These are phyloP conservation scores for Triplophysa bombifrons DNA, from an alignment of 2,797 vertebrate genomes.

Conservation along the genomic window DNA sequence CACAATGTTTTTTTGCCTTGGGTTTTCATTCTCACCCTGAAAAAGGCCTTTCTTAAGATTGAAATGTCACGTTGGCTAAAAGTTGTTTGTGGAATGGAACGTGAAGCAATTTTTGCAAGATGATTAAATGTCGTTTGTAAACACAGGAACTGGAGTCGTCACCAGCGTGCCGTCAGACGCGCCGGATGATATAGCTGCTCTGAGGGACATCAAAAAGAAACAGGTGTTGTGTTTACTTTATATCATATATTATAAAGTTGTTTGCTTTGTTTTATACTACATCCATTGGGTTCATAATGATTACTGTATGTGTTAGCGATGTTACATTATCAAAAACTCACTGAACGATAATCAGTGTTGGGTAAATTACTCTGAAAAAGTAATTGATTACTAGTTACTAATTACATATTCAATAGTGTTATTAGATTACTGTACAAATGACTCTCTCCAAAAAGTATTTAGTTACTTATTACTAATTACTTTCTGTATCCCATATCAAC, in stretches of 20 bases:
- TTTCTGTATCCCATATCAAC: no score
- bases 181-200: slow-evolving; percentile 93
- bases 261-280: not conserved
- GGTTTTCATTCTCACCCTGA: slow-evolving; percentile 19
- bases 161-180: slow-evolving; percentile 96
- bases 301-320: no score
- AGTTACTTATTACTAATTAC: no score
- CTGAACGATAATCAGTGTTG: no score
- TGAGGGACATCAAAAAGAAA: slow-evolving; percentile 96
- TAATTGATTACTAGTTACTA: no score
- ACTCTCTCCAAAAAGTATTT: no score
- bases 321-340: no score
- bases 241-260: slow-evolving; percentile 3
- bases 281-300: not conserved
- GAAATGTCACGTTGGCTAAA: slow-evolving; percentile 32
- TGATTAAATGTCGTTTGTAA: slow-evolving; percentile 4
- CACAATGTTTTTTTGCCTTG: slow-evolving; percentile 5
- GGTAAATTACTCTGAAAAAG: no score
- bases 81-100: not conserved
- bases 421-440: no score
- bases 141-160: slow-evolving; percentile 90
- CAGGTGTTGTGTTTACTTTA: slow-evolving; percentile 74
- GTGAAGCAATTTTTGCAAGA: not conserved
- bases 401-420: no score
- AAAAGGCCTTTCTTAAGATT: slow-evolving; percentile 28